A percentile compares a stretch with the other conserved stretches of the same genome.
These are phyloP conservation scores for Myrmecobius fasciatus DNA, from an alignment of 2,113 vertebrate genomes.

Conservation along the genomic window DNA sequence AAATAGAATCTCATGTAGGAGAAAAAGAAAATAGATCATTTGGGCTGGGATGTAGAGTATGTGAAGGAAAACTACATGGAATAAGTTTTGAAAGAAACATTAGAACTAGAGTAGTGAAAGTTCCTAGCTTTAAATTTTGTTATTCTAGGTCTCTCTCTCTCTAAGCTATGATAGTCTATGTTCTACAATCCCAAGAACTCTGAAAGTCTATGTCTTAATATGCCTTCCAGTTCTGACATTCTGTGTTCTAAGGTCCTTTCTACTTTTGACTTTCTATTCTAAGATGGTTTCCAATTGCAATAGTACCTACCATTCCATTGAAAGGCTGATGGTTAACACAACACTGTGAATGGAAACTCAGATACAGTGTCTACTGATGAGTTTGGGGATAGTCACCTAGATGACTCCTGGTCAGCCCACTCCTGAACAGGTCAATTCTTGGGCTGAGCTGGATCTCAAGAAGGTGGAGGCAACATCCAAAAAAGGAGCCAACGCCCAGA, in stretches of 20 bases:
- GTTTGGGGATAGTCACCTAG: not conserved
- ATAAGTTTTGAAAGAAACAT: not conserved
- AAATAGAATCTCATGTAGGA: not conserved
- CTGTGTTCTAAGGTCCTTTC: no score
- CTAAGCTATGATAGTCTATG: not conserved
- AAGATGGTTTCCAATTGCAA: not conserved
- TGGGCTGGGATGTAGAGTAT: not conserved
- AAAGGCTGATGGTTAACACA: not conserved
- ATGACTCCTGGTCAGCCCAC: not conserved
- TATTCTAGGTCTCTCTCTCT: not conserved
- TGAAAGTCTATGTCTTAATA: not conserved
- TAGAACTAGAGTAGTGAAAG: no score
- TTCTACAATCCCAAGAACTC: no score
- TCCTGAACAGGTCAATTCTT: not conserved
- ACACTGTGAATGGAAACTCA: not conserved
- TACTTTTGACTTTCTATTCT: not conserved
- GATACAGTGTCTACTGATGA: not conserved
- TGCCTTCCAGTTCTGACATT: not conserved
- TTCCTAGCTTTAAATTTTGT: not conserved
- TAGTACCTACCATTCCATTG: not conserved
- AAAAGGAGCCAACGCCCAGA: not conserved
- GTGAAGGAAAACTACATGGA: not conserved
- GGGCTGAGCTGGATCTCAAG: not conserved
- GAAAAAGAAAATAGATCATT: not conserved
- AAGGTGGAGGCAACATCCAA: not conserved